phyloP scores from a whole-genome alignment of 2,113 vertebrate genomes.

The Corythaixoides concolor region DNA sequence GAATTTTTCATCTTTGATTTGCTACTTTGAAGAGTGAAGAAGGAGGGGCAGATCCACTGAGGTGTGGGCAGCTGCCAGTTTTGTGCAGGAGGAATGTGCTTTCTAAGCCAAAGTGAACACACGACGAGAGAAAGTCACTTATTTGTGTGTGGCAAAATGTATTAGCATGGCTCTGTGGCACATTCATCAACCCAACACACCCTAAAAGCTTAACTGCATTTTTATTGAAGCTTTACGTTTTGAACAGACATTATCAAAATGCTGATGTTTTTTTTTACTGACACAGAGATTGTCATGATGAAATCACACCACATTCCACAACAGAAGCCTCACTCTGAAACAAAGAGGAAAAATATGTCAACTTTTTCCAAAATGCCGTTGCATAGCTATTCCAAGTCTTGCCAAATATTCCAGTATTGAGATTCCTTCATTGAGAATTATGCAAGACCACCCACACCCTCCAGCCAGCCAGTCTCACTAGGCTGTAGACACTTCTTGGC shows the following conservation, averaged over 20 bases:
- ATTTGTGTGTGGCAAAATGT: not conserved
- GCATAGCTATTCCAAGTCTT: not conserved
- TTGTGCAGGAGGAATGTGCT: not conserved
- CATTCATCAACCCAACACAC: not conserved
- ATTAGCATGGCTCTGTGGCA: not conserved
- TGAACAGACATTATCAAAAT: not conserved
- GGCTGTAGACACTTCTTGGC: not conserved
- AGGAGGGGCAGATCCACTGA: not conserved
- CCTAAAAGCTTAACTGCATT: not conserved
- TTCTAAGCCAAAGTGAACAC: not conserved
- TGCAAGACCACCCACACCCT: conserved; percentile 64
- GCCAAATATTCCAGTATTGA: conserved; percentile 33
- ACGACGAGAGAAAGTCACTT: not conserved
- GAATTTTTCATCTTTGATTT: not conserved
- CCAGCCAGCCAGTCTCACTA: not conserved
- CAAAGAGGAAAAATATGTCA: not conserved
- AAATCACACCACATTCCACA: not conserved
- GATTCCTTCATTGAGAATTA: conserved; percentile 52
- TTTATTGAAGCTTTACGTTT: not conserved
- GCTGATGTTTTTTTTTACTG: not conserved
- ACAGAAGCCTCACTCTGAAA: not conserved
- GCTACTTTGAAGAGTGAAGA: not conserved
- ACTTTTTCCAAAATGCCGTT: conserved; percentile 29
- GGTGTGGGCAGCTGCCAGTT: conserved; percentile 16
- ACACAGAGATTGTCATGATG: not conserved